Conservation (phyloP, 2,888 invertebrate species). For the Hermaeophaga mercurialis region DNA sequence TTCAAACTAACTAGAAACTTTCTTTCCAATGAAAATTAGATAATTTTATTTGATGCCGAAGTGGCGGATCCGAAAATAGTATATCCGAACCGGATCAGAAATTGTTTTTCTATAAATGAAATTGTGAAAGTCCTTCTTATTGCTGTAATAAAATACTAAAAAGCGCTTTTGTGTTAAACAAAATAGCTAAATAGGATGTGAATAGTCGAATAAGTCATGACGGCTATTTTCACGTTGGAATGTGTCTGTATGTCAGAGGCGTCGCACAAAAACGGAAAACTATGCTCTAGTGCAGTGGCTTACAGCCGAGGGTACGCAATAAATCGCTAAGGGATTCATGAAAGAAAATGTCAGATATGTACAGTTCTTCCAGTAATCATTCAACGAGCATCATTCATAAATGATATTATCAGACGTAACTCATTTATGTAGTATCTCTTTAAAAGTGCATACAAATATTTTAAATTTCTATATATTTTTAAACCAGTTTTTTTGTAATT, state of each 20-base stretch:
- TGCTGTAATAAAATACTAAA: constrained; percentile 11
- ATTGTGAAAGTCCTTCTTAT: constrained; percentile 28
- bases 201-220: not conserved
- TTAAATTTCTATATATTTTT: too few relatives aligned
- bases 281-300: too few relatives aligned
- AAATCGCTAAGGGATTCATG: too few relatives aligned
- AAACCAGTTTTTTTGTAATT: too few relatives aligned
- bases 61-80: not conserved
- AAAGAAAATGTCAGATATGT: too few relatives aligned
- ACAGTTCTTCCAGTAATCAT: too few relatives aligned
- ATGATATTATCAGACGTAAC: too few relatives aligned
- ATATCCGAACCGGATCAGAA: constrained; percentile 29
- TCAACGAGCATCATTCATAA: too few relatives aligned
- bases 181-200: constrained; percentile 11
- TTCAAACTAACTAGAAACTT: not conserved
- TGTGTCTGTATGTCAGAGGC: not conserved
- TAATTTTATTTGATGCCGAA: constrained; percentile 6
- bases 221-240: not conserved
- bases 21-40: constrained; percentile 5
- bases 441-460: too few relatives aligned
- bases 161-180: constrained; percentile 10
- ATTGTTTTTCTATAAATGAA: constrained; percentile 29
- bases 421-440: too few relatives aligned
- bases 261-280: not conserved
- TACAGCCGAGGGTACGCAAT: too few relatives aligned